Base-by-base conservation (phyloP, 2,888 invertebrate genomes). In the Eristalis arbustorum region DNA sequence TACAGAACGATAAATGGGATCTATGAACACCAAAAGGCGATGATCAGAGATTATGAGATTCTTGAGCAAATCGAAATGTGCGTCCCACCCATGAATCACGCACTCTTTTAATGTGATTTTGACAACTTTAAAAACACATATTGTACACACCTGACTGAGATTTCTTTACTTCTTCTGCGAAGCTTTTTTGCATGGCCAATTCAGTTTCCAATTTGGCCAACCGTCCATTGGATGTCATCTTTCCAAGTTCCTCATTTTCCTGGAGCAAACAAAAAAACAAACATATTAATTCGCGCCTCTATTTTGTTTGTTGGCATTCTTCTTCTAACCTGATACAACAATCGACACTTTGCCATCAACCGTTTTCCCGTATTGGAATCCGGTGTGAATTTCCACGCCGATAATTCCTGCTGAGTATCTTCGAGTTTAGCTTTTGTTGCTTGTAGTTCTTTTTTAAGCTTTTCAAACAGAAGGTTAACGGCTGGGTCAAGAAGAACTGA, bases 341-440 rank as follows among this genome's bases (percentile, higher is more conserved):
- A 94, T 87, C 98, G 95, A 92, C 99, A 99, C 92, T 98, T 98
- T 11, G 98, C 98, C 99, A 99, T 99, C 89, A 99, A 94, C 89
- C 98, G 96, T 93, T 99, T 99, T 88, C 99, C 99, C 64, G 98
- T 98, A 94, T 98, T 98, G 88, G 98, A 98, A 93, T 99, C 99
- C n/a, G 99, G 98, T 14, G 99, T 99, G 93, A 99, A 99, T 93
- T 99, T 99, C 98, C 99, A 99, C 2, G 99, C 99, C 76, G 98
- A 97, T 63, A 99, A 94, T 94, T 99, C 99, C 93, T 98, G 98
- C 93, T 99, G 99, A 22, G 98, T 98, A 93, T 99, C 98, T 92
- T 99, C 98, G 89, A 98, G 94, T 91, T 97, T 96, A 73, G 97
- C 96, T 92, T 97, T 97, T 23, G 97, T 97, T 69, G 96, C 95